Evolutionary conservation across 2,113 vertebrate genomes (phyloP), one percentile per base, ranked within the genome.

Genomic region (Centrocercus urophasianus): DNA sequence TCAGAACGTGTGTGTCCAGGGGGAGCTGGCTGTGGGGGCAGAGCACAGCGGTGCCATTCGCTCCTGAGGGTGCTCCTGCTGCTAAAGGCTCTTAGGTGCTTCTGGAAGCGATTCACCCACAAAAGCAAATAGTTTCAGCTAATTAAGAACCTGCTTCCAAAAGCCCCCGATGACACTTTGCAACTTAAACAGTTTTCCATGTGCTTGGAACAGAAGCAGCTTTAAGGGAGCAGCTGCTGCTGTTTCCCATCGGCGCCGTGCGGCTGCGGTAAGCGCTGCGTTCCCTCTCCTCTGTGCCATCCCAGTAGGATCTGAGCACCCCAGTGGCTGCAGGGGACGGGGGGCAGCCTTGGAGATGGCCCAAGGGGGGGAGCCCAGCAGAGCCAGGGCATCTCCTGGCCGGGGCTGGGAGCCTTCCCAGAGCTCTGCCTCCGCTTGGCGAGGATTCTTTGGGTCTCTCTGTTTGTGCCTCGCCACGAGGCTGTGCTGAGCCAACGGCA

Each of bases 121-220:
- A 91, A 94, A 96, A 96, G 79, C 75, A 91, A 96, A 94, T 86
- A 7, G 5, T 92, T 97, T 95, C 89, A 83, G 48, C 72, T 96
- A 94, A 96, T 96, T 96, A 96, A 94, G 87, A 93, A 74, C 66
- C 69, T 86, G 84, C 93, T 95, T 80, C 4, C 18, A 94, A 96
- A 96, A 19, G 64, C 95, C 83, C 73, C 79, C 82, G 92, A 93
- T 92, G 84, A 91, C 89, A 57, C 76, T 95, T 97, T 78, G 27
- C 78, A 96, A 94, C 86, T 96, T 93, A 93, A 97, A 94, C 90
- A 95, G 77, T 90, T 96, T 97, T 89, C 64, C 17, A 7, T 42
- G 34, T 9, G 1, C 92, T 95, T 83, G 60, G 74, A 95, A 96
- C 73, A 81, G 75, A 89, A 95, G 71, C 86, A 22, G 13, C 83